A percentile compares a stretch with the other conserved stretches of the same genome.
phyloP scores from a whole-genome alignment of 2,797 vertebrate species.

The Lagodon rhomboides region DNA sequence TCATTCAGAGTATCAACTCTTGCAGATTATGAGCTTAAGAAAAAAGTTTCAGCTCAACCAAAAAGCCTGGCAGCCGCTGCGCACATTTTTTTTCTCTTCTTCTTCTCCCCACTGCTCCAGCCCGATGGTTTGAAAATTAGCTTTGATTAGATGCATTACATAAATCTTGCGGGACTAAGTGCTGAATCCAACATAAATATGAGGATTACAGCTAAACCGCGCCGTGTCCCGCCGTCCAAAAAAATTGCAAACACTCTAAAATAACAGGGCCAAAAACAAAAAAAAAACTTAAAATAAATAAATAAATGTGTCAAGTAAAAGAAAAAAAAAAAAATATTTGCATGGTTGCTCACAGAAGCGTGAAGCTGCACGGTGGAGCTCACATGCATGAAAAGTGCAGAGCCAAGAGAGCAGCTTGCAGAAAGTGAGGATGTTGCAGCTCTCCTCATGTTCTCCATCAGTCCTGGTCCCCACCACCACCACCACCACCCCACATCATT shows the following conservation, averaged over 20 bases:
- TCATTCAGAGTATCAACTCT: slow-evolving; percentile 65
- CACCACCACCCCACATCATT: slow-evolving; percentile 38
- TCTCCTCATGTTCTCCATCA: slow-evolving; percentile 42
- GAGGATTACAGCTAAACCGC: slow-evolving; percentile 74
- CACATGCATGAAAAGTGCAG: slow-evolving; percentile 33
- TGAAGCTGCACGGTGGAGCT: slow-evolving; percentile 35
- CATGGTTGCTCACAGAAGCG: slow-evolving; percentile 43
- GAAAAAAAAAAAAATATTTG: slow-evolving; percentile 25
- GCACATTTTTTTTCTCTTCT: slow-evolving; percentile 15
- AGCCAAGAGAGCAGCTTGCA: slow-evolving; percentile 27
- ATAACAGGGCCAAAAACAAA: slow-evolving; percentile 30
- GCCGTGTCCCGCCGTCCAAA: slow-evolving; percentile 55
- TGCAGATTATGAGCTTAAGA: slow-evolving; percentile 71
- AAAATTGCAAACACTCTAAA: slow-evolving; percentile 37
- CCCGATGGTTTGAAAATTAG: slow-evolving; percentile 71
- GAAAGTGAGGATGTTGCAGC: slow-evolving; percentile 25
- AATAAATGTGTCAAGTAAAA: slow-evolving; percentile 22
- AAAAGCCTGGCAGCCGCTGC: slow-evolving; percentile 61
- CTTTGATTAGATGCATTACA: slow-evolving; percentile 74
- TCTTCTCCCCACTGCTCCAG: slow-evolving; percentile 32
- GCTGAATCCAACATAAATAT: slow-evolving; percentile 76
- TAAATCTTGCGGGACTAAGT: slow-evolving; percentile 71
- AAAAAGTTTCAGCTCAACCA: slow-evolving; percentile 69
- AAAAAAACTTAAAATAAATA: not conserved
- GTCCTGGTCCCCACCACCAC: not conserved